Conservation (phyloP, 2,113 vertebrate genomes). For the Machaerirhynchus nigripectus region DNA sequence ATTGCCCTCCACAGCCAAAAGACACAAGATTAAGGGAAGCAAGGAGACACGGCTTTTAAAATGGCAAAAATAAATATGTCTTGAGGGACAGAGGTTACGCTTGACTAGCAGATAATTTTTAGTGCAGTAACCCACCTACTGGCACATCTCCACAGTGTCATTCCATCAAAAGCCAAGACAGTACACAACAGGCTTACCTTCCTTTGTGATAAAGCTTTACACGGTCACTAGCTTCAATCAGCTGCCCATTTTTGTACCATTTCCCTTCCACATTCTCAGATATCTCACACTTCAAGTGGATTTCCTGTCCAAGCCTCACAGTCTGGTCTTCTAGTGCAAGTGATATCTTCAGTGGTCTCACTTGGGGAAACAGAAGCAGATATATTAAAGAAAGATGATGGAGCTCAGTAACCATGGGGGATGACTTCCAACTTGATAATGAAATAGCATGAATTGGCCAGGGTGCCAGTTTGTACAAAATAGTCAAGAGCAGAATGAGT, state of each 20-base stretch:
- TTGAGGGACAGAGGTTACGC: background rate
- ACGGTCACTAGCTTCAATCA: slow-evolving; percentile 86
- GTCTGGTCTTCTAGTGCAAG: slow-evolving; percentile 86
- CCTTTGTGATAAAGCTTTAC: slow-evolving; percentile 88
- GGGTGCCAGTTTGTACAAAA: background rate
- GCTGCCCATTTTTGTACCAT: slow-evolving; percentile 95
- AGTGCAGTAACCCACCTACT: background rate
- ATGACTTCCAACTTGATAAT: background rate
- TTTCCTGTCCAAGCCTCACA: slow-evolving; percentile 85
- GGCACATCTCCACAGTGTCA: background rate
- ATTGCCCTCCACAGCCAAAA: background rate
- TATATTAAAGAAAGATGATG: background rate
- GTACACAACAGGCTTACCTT: slow-evolving; percentile 68
- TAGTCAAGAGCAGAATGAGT: background rate
- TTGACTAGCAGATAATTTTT: background rate
- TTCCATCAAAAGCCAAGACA: background rate
- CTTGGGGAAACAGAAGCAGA: slow-evolving; percentile 66
- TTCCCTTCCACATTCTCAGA: slow-evolving; percentile 88
- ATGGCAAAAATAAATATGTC: background rate
- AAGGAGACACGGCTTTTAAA: background rate
- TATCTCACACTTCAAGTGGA: slow-evolving; percentile 92
- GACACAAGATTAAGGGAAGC: background rate
- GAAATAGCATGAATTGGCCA: background rate
- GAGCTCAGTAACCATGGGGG: background rate
- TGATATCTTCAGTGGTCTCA: slow-evolving; percentile 91